Evolutionary conservation across 2,888 invertebrate genomes (phyloP), one percentile per base, ranked within the genome.

Genomic region (Psylliodes chrysocephalus): DNA sequence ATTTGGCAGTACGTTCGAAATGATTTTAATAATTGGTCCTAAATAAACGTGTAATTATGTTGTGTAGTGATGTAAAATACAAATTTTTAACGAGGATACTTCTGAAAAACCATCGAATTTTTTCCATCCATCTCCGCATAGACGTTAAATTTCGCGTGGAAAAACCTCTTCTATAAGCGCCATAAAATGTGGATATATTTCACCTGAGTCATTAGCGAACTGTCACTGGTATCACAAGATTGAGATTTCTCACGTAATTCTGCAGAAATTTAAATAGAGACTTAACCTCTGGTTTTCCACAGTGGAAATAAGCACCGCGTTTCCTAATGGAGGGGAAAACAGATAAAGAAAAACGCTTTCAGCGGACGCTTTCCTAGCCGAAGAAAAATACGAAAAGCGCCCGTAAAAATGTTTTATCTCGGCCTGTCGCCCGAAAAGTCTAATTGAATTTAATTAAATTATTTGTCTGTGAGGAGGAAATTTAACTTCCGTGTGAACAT

Each of bases 191-290:
- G 19, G 14, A 18, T 17, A 55, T 55, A 55, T 55, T 44, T 55
- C 33, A 55, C 44, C 30, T 14, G 44, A 30, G 55, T 46, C 46
- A 55, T 55, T 55, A 55, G 55, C 33, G 46, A 46, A 17, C 33
- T 33, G 55, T 46, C 44, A 55, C 42, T 12, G 44, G 4, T 55
- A 55, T 55, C 55, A 46, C 44, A 44, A 55, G 55, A 55, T 54
- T 44, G 46, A 55, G 44, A 55, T 55, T 55, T 46, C 55, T 44
- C 55, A 55, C 55, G 55, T 55, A 55, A 44, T 46, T 46, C 44
- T 28, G 30, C 17, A 33, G 33, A 55, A 55, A 55, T 54, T 54
- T 28, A 42, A 54, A 54, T 42, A 15, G 28, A 22, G 42, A 42
- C 42, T 54, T 54, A 54, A 54, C 54, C 54, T 55, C 33, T n/a